Percentiles rank a stretch among this genome's conserved stretches.
Conservation (phyloP, 2,888 invertebrate species). For the Meganola albula region DNA sequence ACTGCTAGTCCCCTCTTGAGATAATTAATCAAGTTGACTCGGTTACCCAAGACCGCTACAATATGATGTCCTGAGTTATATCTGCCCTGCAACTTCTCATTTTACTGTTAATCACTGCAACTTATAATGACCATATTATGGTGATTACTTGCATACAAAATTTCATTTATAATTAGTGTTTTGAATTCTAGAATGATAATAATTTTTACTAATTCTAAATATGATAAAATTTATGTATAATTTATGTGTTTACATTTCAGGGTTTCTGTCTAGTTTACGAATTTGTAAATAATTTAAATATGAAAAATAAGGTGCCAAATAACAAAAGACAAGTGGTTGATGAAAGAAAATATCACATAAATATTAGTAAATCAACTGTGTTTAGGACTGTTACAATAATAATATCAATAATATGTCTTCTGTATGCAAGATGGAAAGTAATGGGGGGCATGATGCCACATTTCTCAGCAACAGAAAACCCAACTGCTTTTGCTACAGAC, state of each 20-base stretch:
- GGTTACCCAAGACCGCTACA: too few relatives aligned
- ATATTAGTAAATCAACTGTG: conserved; percentile 30
- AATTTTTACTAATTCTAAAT: too few relatives aligned
- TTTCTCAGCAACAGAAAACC: conserved; percentile 94
- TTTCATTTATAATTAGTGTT: too few relatives aligned
- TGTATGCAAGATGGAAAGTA: conserved; percentile 83
- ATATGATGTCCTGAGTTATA: too few relatives aligned
- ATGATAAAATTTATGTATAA: background rate
- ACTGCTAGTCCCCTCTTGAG: too few relatives aligned
- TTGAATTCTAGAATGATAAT: too few relatives aligned
- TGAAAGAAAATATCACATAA: background rate
- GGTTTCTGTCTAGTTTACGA: conserved; percentile 84
- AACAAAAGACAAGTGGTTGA: conserved; percentile 5
- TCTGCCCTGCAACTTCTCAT: too few relatives aligned
- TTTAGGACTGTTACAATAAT: conserved; percentile 72
- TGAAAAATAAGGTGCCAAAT: conserved; percentile 18
- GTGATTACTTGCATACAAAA: too few relatives aligned
- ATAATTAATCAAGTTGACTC: too few relatives aligned
- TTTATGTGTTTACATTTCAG: conserved; percentile 55
- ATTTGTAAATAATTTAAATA: conserved; percentile 50
- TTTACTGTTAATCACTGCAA: too few relatives aligned
- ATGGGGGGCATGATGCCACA: conserved; percentile 89
- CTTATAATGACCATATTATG: too few relatives aligned
- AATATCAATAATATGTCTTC: conserved; percentile 65
- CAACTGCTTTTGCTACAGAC: conserved; percentile 87